phyloP scores from a whole-genome alignment of 2,113 vertebrate genomes.

The Zosterops pallidus region DNA sequence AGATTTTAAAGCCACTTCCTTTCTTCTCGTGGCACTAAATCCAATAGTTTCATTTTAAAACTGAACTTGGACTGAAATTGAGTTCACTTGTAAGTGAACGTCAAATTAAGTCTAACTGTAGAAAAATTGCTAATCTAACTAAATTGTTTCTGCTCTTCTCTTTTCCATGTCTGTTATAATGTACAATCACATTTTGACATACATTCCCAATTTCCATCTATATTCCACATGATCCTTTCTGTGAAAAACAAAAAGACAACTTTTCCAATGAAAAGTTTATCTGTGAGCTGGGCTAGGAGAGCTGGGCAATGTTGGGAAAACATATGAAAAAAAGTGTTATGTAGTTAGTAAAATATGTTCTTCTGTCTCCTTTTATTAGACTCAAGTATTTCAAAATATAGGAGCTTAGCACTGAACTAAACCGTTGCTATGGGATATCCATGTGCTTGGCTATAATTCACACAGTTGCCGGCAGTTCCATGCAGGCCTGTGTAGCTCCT shows the following conservation, averaged over 20 bases:
- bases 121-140: background rate
- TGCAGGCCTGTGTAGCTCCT: background rate
- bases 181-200: background rate
- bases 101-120: background rate
- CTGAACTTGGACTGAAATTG: background rate
- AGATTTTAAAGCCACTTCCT: conserved; percentile 51
- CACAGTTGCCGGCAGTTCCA: background rate
- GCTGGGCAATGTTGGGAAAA: background rate
- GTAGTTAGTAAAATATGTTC: background rate
- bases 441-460: background rate
- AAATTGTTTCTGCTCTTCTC: background rate
- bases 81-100: conserved; percentile 17
- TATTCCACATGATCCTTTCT: background rate
- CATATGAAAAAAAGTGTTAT: background rate
- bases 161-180: background rate
- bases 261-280: background rate
- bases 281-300: background rate
- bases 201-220: background rate
- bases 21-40: background rate
- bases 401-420: background rate
- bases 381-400: background rate
- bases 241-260: background rate
- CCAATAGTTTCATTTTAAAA: conserved; percentile 35
- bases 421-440: background rate
- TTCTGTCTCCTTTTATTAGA: background rate